phyloP scores from a whole-genome alignment of 2,797 vertebrate species.

The Leptatherina wallacei region DNA sequence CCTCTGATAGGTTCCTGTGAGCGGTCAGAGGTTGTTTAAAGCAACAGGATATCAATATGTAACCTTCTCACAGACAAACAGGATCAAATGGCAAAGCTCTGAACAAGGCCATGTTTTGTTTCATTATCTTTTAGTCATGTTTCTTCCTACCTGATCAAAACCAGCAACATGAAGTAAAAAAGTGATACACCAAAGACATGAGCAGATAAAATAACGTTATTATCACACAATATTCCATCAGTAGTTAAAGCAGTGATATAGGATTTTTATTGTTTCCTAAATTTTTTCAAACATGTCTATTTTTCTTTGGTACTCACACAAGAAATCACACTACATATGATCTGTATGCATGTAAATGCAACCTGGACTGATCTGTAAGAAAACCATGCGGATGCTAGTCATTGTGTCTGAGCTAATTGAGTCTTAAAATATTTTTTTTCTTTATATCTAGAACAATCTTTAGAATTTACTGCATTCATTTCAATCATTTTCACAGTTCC shows the following conservation, averaged over 20 bases:
- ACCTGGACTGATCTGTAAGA: conserved; percentile 1
- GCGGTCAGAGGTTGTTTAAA: conserved; percentile 58
- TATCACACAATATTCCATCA: background rate
- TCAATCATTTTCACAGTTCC: conserved; percentile 58
- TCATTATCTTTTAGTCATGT: background rate
- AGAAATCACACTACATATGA: background rate
- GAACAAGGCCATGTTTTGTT: conserved; percentile 24
- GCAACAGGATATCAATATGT: conserved; percentile 58
- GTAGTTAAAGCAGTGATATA: background rate
- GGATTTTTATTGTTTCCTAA: too few species aligned
- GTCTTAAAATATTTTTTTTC: conserved; percentile 25
- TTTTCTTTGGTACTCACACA: background rate
- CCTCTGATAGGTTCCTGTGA: conserved; percentile 53
- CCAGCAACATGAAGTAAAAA: background rate
- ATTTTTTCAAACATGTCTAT: background rate
- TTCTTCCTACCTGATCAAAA: background rate
- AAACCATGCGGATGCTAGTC: conserved; percentile 4
- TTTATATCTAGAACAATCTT: conserved; percentile 35
- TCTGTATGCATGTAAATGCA: background rate
- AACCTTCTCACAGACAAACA: conserved; percentile 41
- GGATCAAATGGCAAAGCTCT: conserved; percentile 46
- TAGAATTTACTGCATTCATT: conserved; percentile 37
- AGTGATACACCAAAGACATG: background rate
- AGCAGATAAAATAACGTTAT: conserved; percentile 1
- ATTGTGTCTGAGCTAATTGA: conserved; percentile 34